Evolutionary conservation across 1,140 invertebrate species (phyloP).

Genomic region (Eupristina koningsbergeri): DNA sequence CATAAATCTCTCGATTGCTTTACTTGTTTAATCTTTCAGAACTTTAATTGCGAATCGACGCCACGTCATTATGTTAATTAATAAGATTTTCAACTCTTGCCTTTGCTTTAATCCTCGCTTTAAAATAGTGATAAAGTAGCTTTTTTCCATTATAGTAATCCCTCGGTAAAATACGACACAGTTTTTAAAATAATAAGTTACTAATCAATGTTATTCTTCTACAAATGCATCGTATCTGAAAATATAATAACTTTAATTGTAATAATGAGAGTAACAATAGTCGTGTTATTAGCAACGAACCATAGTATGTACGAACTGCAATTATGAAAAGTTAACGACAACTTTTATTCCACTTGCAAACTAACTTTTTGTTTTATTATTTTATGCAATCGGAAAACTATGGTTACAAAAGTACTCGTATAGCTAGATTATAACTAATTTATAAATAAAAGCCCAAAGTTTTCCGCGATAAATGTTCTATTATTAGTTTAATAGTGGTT

Average conservation of each 20-base stretch:
- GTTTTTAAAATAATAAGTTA: neutral
- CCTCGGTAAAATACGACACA: neutral
- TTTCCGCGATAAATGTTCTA: neutral
- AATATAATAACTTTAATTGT: neutral
- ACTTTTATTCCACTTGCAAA: neutral
- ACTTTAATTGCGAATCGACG: too few species aligned
- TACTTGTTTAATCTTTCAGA: neutral
- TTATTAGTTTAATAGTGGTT: neutral
- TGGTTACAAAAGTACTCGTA: neutral
- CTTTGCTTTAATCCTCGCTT: neutral
- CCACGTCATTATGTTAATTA: neutral
- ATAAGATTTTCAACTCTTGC: neutral
- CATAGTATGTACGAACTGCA: neutral
- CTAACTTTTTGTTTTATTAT: neutral
- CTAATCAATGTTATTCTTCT: neutral
- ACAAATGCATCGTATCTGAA: neutral
- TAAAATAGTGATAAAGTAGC: slow-evolving; percentile 1
- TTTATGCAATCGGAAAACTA: neutral
- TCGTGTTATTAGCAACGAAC: neutral
- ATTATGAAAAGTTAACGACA: neutral
- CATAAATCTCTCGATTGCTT: neutral
- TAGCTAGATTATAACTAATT: neutral
- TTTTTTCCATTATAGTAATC: neutral
- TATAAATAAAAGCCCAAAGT: neutral
- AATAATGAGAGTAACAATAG: neutral